These are phyloP conservation scores for Seira musarum DNA, from an alignment of 2,888 invertebrate genomes.

Conservation along the genomic window DNA sequence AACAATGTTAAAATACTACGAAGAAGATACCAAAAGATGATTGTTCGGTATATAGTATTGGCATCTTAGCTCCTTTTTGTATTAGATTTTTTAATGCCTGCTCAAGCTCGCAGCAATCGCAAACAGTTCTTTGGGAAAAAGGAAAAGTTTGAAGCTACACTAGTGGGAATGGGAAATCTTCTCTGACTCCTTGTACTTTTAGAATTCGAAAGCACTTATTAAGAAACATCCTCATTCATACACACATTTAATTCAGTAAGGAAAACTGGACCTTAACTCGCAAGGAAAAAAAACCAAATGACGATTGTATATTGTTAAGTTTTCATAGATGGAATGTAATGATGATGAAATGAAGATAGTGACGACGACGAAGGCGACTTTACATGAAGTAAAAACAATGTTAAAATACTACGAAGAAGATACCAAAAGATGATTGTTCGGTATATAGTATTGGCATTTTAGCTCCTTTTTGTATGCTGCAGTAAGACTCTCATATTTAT, in stretches of 20 bases:
- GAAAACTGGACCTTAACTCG: no score
- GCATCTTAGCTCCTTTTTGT: not conserved
- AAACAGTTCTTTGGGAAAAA: not conserved
- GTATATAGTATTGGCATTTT: not conserved
- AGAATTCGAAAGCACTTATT: not conserved
- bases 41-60: not conserved
- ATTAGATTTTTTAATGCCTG: no score
- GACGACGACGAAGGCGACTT: not conserved
- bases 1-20: not conserved
- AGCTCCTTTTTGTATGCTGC: not conserved
- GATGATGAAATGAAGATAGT: no score
- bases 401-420: not conserved
- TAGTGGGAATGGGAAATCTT: no score
- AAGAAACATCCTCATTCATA: no score
- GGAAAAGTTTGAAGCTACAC: not conserved
- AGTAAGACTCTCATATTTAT: slow-evolving; percentile 4
- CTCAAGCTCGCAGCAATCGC: not conserved
- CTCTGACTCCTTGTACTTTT: not conserved
- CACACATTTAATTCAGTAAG: no score
- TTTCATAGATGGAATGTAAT: no score
- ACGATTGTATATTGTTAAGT: not conserved
- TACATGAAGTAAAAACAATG: not conserved
- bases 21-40: not conserved
- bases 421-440: not conserved
- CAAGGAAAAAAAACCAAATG: no score